A percentile compares a stretch with the other conserved stretches of the same genome.
Conservation (phyloP, 2,797 vertebrate species). For the Sitta carolinensis region DNA sequence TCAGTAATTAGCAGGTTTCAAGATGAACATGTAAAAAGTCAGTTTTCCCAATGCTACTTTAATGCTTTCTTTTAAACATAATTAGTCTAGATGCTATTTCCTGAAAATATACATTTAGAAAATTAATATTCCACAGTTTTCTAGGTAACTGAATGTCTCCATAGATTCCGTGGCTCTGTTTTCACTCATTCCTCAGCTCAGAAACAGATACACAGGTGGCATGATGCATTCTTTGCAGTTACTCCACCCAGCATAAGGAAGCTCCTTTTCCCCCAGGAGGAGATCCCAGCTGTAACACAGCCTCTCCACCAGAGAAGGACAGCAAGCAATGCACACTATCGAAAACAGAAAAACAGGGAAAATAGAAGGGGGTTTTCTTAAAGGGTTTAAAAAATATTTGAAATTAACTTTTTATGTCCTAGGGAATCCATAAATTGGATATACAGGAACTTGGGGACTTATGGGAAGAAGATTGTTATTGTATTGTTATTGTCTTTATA, state of each 20-base stretch:
- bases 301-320: neutral
- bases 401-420: neutral
- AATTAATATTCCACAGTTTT: neutral
- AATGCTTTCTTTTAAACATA: neutral
- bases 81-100: neutral
- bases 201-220: neutral
- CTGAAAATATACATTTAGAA: neutral
- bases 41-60: neutral
- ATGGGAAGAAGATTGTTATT: neutral
- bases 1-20: neutral
- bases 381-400: neutral
- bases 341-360: neutral
- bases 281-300: neutral
- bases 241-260: neutral
- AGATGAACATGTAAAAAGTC: neutral
- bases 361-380: neutral
- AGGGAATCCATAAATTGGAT: neutral
- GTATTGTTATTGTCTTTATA: neutral
- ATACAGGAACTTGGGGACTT: neutral
- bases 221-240: neutral
- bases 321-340: neutral
- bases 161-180: neutral
- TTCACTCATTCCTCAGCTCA: neutral
- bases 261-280: neutral
- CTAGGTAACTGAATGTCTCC: neutral